These are phyloP conservation scores for Apostichopus japonicus DNA, from an alignment of 35 echinoderm and acorn worm species.

Conservation along the genomic window DNA sequence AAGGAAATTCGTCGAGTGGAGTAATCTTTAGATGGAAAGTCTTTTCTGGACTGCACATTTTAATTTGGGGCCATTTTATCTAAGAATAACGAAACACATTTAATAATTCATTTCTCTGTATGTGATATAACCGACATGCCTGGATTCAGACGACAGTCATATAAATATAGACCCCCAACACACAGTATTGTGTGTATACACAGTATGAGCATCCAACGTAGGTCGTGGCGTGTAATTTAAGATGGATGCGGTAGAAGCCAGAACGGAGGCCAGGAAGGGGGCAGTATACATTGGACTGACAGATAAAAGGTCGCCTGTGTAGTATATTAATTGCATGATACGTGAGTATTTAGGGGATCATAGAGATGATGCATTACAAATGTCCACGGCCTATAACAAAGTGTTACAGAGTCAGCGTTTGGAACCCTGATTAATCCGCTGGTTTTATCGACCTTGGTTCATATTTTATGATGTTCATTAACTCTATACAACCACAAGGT, in stretches of 20 bases:
- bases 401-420: too few relatives aligned
- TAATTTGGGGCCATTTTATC: too few relatives aligned
- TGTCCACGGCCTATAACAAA: too few relatives aligned
- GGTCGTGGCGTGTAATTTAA: slow-evolving; percentile 19
- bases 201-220: neutral
- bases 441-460: too few relatives aligned
- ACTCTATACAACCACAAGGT: too few relatives aligned
- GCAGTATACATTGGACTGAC: neutral
- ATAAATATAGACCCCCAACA: neutral
- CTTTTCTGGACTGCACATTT: too few relatives aligned
- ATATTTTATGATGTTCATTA: too few relatives aligned
- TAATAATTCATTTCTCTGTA: neutral
- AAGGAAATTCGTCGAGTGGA: too few relatives aligned
- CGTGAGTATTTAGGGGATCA: neutral
- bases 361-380: neutral
- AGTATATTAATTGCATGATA: neutral
- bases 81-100: neutral
- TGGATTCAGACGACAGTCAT: neutral
- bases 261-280: slow-evolving; percentile 24
- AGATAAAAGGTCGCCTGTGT: slow-evolving; percentile 12
- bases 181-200: neutral
- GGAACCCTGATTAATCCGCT: too few relatives aligned
- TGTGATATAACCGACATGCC: neutral
- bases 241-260: slow-evolving; percentile 11
- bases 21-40: too few relatives aligned